Evolutionary conservation across 1,140 invertebrate species (phyloP).

Genomic region (Trigoniulus corallinus): DNA sequence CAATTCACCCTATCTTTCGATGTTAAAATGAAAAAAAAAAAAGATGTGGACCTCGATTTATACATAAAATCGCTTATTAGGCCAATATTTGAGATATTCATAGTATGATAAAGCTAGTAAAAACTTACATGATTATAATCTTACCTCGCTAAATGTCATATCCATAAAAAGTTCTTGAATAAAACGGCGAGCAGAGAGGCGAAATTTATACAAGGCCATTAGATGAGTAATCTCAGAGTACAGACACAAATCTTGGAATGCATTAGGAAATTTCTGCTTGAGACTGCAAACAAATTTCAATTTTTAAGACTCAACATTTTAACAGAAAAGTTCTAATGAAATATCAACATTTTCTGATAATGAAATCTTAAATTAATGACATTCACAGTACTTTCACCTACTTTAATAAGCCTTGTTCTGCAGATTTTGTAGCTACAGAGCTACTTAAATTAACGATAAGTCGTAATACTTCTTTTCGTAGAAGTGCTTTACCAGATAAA

Average conservation of each 20-base stretch:
- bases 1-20: neutral
- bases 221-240: conserved; percentile 79
- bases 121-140: neutral
- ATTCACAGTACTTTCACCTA: conserved; percentile 16
- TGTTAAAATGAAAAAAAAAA: neutral
- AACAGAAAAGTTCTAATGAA: conserved; percentile 11
- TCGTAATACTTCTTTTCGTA: conserved; percentile 33
- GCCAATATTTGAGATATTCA: too few species aligned
- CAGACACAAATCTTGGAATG: conserved; percentile 74
- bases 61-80: too few species aligned
- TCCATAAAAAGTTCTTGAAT: conserved; percentile 89
- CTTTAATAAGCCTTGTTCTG: conserved; percentile 36
- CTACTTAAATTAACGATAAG: conserved; percentile 32
- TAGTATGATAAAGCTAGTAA: neutral
- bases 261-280: conserved; percentile 67
- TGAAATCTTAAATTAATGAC: conserved; percentile 5
- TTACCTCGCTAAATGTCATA: conserved; percentile 49
- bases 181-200: conserved; percentile 65
- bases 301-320: too few species aligned
- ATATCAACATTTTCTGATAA: conserved; percentile 3
- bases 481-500: conserved; percentile 14
- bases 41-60: too few species aligned
- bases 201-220: conserved; percentile 58
- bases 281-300: conserved; percentile 42
- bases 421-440: conserved; percentile 31